These are phyloP conservation scores for Callyntrura guangdongensis DNA, from an alignment of 2,888 invertebrate genomes.

Conservation along the genomic window DNA sequence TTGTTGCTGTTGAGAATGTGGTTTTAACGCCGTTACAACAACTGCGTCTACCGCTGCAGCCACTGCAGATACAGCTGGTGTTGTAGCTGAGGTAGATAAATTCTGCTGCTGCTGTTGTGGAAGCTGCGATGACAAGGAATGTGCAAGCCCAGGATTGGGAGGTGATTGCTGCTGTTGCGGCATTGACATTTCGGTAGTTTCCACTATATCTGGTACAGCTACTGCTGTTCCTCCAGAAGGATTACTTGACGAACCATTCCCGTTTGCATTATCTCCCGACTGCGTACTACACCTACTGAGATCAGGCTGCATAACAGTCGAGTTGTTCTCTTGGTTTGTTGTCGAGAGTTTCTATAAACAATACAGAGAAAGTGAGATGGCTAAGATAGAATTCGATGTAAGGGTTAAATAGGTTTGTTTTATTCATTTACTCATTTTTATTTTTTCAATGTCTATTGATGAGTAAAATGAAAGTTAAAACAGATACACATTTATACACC, in stretches of 20 bases:
- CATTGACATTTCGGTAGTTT: slow-evolving; percentile 46
- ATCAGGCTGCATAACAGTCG: slow-evolving; percentile 71
- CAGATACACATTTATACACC: too few relatives aligned
- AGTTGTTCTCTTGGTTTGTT: slow-evolving; percentile 74
- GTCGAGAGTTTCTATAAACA: slow-evolving; percentile 70
- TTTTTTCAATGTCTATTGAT: slow-evolving; percentile 4
- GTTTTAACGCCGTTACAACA: slow-evolving; percentile 66
- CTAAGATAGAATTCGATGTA: not conserved
- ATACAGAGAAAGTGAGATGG: slow-evolving; percentile 42
- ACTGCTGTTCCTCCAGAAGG: slow-evolving; percentile 41
- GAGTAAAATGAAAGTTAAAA: too few relatives aligned
- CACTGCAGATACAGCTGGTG: not conserved
- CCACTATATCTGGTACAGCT: slow-evolving; percentile 26
- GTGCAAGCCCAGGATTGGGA: slow-evolving; percentile 67
- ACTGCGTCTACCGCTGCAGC: not conserved
- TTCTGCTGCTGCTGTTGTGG: slow-evolving; percentile 62
- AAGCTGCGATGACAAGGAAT: slow-evolving; percentile 62
- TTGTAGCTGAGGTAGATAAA: slow-evolving; percentile 23
- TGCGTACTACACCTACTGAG: slow-evolving; percentile 78
- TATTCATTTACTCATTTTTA: too few relatives aligned
- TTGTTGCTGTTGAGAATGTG: slow-evolving; percentile 64
- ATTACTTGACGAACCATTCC: slow-evolving; percentile 59
- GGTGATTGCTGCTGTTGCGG: slow-evolving; percentile 48
- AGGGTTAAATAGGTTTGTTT: too few relatives aligned
- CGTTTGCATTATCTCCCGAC: slow-evolving; percentile 69